Percentiles rank a stretch among this genome's conserved stretches.
phyloP scores from a whole-genome alignment of 2,113 vertebrate species.

The Pterocles burchelli region DNA sequence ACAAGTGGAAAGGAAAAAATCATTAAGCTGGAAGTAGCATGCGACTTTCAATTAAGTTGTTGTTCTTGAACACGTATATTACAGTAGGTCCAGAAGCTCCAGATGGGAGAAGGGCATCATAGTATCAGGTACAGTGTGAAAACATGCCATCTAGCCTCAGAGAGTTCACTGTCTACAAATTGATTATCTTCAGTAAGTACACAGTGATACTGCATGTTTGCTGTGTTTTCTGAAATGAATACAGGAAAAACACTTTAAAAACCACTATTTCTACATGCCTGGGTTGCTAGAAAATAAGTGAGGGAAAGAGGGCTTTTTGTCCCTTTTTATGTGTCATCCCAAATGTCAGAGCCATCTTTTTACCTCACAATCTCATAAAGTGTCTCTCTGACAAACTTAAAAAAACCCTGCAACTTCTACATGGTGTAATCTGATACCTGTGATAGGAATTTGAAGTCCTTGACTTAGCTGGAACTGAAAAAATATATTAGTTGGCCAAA shows the following conservation, averaged over 20 bases:
- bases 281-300: not conserved
- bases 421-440: not conserved
- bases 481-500: not conserved
- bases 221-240: not conserved
- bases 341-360: not conserved
- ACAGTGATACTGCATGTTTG: not conserved
- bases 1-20: conserved; percentile 33
- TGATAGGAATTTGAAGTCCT: not conserved
- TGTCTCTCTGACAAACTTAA: not conserved
- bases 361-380: not conserved
- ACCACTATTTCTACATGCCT: not conserved
- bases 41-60: conserved; percentile 7
- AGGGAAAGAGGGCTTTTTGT: not conserved
- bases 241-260: not conserved
- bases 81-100: not conserved
- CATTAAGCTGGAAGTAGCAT: not conserved
- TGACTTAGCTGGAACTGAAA: not conserved
- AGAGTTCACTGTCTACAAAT: not conserved
- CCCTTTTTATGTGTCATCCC: conserved; percentile 9
- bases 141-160: not conserved
- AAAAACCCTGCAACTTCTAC: not conserved
- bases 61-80: not conserved
- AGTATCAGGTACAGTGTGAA: not conserved
- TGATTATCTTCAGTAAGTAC: not conserved
- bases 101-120: not conserved